These are phyloP conservation scores for Hoplodrina ambigua DNA, from an alignment of 2,888 invertebrate species.

Conservation along the genomic window DNA sequence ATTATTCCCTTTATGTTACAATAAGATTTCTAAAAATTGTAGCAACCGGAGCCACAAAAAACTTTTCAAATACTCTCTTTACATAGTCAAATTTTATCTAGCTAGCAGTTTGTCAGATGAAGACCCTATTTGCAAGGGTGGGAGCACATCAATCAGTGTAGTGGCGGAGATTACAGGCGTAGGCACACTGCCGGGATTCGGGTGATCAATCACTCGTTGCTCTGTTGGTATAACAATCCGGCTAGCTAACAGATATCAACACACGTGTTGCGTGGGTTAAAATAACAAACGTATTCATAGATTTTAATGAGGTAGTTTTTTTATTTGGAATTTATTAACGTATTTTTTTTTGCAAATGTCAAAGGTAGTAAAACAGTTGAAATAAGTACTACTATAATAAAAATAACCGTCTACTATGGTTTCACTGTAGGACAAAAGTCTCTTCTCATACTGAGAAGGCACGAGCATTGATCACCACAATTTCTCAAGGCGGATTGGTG, in stretches of 20 bases:
- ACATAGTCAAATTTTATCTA: background rate
- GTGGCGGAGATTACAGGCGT: slow-evolving; percentile 48
- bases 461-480: no score
- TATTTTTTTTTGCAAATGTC: background rate
- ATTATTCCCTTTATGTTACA: no score
- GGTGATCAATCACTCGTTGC: slow-evolving; percentile 57
- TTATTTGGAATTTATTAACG: background rate
- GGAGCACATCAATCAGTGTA: slow-evolving; percentile 53
- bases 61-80: background rate
- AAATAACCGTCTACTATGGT: no score
- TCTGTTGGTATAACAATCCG: slow-evolving; percentile 37
- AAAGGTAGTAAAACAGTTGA: no score
- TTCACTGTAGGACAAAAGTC: no score
- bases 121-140: slow-evolving; percentile 49
- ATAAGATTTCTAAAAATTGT: background rate
- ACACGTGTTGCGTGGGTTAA: slow-evolving; percentile 46
- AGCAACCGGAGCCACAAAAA: background rate
- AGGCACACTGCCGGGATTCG: slow-evolving; percentile 45
- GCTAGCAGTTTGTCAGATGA: slow-evolving; percentile 24
- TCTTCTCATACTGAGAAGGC: no score
- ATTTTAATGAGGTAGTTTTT: slow-evolving; percentile 5
- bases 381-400: no score
- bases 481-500: no score
- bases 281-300: slow-evolving; percentile 11
- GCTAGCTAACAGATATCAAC: slow-evolving; percentile 30